Base-by-base conservation (phyloP, 1,140 invertebrate species). In the Tachypleus tridentatus region DNA sequence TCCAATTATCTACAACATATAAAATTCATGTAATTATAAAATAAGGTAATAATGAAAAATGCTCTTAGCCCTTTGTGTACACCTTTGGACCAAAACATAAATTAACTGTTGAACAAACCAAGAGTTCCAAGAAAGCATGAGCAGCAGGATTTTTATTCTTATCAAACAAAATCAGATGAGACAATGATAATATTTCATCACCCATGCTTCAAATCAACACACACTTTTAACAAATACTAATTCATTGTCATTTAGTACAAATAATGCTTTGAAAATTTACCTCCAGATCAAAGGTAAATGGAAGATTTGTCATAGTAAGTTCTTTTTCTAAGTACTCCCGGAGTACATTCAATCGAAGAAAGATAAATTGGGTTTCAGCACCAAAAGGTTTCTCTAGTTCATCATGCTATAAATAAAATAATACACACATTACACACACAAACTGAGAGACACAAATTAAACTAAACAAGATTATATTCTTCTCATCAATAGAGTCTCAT, bases 281-380 rank as follows among this genome's bases (percentile, higher is more conserved):
- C 74, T 81, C 82, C 70, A 84, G 76, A 69, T 82, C 79, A 72
- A 78, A 82, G 51, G 83, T 78, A 75, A 98, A 98, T 3, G 95
- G 93, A 10, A 99, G 80, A 78, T 92, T 91, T 0, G 89, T 89
- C 91, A 99, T 97, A 63, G 82, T 76, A 52, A 99, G 80, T 70
- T 97, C 96, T 77, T 83, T 85, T 74, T 92, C 89, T 58, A 99
- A 78, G 80, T 99, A 99, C 79, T 99, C 97, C 54, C 95, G 78
- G 7, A 99, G 80, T 7, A 99, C 91, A 74, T 86, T 89, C 48
- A 99, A 79, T 11, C 96, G 81, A 0, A 96, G 91, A 76, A 94
- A 95, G 72, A 96, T 94, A 73, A 85, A 95, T 73, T 85, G 85
- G 56, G 85, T 84, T 76, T 93, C 88, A 6, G 82, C 79, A 10